phyloP scores from a whole-genome alignment of 2,888 invertebrate genomes.

The Plebejus anna region DNA sequence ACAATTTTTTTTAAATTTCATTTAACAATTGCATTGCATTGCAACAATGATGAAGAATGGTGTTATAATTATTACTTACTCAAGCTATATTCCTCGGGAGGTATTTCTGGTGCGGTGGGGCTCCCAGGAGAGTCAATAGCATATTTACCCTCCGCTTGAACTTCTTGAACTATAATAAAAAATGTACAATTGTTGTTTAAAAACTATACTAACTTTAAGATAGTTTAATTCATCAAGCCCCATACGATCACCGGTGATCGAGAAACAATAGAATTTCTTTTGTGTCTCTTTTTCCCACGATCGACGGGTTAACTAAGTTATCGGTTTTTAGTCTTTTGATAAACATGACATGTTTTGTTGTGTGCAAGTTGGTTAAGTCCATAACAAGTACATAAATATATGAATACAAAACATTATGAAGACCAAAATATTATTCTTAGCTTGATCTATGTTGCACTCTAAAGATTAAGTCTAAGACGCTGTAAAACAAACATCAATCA shows the following conservation, averaged over 20 bases:
- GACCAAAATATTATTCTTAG: background rate
- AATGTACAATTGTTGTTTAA: conserved; percentile 37
- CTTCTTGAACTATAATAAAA: conserved; percentile 88
- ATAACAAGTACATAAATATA: background rate
- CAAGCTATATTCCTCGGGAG: conserved; percentile 95
- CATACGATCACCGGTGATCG: no score
- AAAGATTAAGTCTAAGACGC: background rate
- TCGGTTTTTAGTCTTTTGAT: no score
- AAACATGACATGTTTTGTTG: no score
- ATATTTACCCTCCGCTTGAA: conserved; percentile 96
- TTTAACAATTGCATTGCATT: no score
- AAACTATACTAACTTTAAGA: no score
- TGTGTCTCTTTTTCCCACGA: no score
- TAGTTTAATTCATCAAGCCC: no score
- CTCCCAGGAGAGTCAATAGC: conserved; percentile 98
- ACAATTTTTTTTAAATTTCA: no score
- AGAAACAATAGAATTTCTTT: no score
- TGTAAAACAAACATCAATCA: background rate
- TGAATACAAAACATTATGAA: background rate
- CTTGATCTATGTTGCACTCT: background rate
- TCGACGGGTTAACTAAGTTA: no score
- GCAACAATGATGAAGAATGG: background rate
- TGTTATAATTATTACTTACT: conserved; percentile 77
- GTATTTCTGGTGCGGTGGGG: conserved; percentile 91
- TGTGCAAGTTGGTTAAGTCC: no score